phyloP scores from a whole-genome alignment of 1,140 invertebrate species.

The Drosophila sechellia region DNA sequence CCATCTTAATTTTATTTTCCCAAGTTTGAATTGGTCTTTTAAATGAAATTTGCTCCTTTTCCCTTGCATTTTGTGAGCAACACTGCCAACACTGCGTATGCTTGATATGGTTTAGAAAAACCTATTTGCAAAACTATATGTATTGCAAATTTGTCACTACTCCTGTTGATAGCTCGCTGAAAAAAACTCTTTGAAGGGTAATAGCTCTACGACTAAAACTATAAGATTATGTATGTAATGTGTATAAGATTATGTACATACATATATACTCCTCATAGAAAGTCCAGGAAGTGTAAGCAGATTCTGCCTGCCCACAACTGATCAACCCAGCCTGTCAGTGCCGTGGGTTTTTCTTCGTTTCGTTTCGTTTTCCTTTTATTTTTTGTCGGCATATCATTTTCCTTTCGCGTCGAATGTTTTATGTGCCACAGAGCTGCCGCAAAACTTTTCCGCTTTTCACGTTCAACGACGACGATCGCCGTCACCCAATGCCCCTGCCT shows the following conservation, averaged over 20 bases:
- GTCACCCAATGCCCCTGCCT: slow-evolving; percentile 55
- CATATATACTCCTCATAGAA: neutral
- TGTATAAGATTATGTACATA: neutral
- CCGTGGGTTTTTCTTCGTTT: slow-evolving; percentile 11
- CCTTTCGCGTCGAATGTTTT: slow-evolving; percentile 52
- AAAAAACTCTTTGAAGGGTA: too few relatives aligned
- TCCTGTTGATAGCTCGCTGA: too few relatives aligned
- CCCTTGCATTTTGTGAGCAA: too few relatives aligned
- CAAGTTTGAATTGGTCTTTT: too few relatives aligned
- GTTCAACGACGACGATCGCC: slow-evolving; percentile 84
- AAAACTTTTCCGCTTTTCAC: slow-evolving; percentile 84
- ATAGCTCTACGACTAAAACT: too few relatives aligned
- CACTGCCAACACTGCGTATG: slow-evolving; percentile 5
- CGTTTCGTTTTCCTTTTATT: neutral
- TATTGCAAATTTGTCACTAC: too few relatives aligned
- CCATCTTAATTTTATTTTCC: too few relatives aligned
- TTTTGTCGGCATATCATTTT: slow-evolving; percentile 51
- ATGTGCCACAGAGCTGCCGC: slow-evolving; percentile 64
- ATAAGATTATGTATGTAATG: neutral
- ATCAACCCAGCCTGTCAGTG: neutral
- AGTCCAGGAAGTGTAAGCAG: slow-evolving; percentile 21
- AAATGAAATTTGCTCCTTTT: too few relatives aligned
- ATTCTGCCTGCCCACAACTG: slow-evolving; percentile 20
- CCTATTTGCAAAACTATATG: neutral
- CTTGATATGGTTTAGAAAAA: neutral